Evolutionary conservation across 2,888 invertebrate genomes (phyloP), one percentile per base, ranked within the genome.

Genomic region (Mythimna impura): DNA sequence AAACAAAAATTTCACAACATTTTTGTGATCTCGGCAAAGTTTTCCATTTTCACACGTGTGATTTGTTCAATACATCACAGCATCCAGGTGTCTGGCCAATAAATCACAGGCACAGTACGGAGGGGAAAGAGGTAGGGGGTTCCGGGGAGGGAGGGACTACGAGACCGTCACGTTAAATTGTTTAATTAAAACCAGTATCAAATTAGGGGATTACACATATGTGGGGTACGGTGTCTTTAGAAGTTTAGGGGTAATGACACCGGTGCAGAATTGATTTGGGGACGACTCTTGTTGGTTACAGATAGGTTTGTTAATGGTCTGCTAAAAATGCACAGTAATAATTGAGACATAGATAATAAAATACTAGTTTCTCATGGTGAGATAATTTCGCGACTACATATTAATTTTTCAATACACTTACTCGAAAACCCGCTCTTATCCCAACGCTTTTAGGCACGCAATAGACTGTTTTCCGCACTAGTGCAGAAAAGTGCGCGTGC

Each of bases 41-140:
- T 63, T 63, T 54, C 1, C n/a, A 83, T 87, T 82, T 88, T 90
- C 91, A 89, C 83, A 87, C 84, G 78, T 89, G 89, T 89, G 89
- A 92, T 92, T 91, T 90, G 89, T 90, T 78, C 80, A 84, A 85
- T 86, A 88, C 78, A 82, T 84, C 86, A 86, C 73, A 75, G 80
- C 76, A 87, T 85, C 87, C 90, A 90, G 81, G 90, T 90, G 88
- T 81, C 81, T 85, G 77, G 68, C 71, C 73, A 72, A 89, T 93
- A 90, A 91, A 93, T 93, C 91, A 92, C 76, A 69, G 61, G 82
- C 55, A 43, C 43, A 50, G 61, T 79, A 74, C 65, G 17, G 14
- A 8, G 68, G 66, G 70, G 63, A 9, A 2, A 22, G 63, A 57
- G 54, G 71, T 67, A 67, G 62, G 74, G 70, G 65, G 47, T 17